phyloP scores from a whole-genome alignment of 2,113 vertebrate genomes.

The Myrmecobius fasciatus region DNA sequence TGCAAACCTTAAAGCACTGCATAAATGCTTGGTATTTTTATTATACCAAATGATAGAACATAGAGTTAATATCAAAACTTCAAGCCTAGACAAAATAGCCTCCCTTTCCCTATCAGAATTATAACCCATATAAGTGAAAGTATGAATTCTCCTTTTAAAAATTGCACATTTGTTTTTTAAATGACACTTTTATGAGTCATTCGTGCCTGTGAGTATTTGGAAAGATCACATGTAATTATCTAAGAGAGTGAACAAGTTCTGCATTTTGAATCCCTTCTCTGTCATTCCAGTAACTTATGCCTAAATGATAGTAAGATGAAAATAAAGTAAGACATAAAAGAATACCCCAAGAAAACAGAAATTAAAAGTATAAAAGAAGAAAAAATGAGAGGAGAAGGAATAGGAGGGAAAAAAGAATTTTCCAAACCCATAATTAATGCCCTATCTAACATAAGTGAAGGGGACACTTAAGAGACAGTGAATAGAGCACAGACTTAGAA shows the following conservation, averaged over 20 bases:
- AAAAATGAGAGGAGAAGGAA: neutral
- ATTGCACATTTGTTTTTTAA: conserved; percentile 2
- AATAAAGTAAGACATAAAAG: neutral
- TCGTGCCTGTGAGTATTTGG: neutral
- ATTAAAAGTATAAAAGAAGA: neutral
- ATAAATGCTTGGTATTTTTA: neutral
- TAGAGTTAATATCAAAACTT: neutral
- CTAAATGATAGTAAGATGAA: neutral
- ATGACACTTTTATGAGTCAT: neutral
- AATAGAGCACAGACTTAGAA: neutral
- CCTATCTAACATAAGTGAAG: neutral
- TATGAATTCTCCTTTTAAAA: neutral
- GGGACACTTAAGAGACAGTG: neutral
- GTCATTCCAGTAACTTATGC: neutral
- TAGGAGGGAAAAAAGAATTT: neutral
- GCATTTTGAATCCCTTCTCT: neutral
- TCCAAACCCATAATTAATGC: neutral
- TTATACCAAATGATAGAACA: neutral
- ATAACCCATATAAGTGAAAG: neutral
- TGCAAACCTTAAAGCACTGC: neutral
- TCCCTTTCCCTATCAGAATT: neutral
- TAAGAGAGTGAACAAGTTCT: neutral
- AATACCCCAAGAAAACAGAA: neutral
- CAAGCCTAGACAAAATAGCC: neutral
- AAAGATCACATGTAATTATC: neutral